phyloP scores from a whole-genome alignment of 2,113 vertebrate species.

The Pelobates fuscus region DNA sequence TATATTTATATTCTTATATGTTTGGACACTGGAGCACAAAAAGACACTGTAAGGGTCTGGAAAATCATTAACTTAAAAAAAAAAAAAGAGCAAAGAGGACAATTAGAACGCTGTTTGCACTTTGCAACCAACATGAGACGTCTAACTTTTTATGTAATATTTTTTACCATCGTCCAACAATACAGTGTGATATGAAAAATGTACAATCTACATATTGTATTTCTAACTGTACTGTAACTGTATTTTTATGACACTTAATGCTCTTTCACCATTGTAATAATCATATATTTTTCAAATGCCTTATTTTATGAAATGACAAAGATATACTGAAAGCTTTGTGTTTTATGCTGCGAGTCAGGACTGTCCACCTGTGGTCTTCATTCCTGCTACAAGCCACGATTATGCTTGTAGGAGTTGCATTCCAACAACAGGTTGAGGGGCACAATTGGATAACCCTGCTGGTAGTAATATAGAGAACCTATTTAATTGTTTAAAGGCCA shows the following conservation, averaged over 20 bases:
- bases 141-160: neutral
- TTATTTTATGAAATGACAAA: constrained; percentile 29
- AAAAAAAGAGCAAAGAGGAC: neutral
- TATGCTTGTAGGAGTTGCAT: too few species aligned
- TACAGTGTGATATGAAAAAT: neutral
- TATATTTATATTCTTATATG: constrained; percentile 12
- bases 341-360: neutral
- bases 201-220: neutral
- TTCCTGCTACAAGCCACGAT: neutral
- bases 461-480: neutral
- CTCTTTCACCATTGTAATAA: neutral
- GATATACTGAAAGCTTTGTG: constrained; percentile 7
- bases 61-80: neutral
- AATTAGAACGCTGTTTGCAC: neutral
- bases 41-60: neutral
- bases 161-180: constrained; percentile 16
- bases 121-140: constrained; percentile 2
- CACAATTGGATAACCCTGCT: neutral
- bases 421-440: neutral
- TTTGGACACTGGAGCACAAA: neutral
- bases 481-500: constrained; percentile 4
- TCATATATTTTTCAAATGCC: constrained; percentile 30
- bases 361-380: neutral
- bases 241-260: constrained; percentile 11
- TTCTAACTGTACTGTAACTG: neutral